A percentile compares a stretch with the other conserved stretches of the same genome.
Evolutionary conservation across 2,797 vertebrate genomes (phyloP).

Genomic region (Apodemus agrarius): DNA sequence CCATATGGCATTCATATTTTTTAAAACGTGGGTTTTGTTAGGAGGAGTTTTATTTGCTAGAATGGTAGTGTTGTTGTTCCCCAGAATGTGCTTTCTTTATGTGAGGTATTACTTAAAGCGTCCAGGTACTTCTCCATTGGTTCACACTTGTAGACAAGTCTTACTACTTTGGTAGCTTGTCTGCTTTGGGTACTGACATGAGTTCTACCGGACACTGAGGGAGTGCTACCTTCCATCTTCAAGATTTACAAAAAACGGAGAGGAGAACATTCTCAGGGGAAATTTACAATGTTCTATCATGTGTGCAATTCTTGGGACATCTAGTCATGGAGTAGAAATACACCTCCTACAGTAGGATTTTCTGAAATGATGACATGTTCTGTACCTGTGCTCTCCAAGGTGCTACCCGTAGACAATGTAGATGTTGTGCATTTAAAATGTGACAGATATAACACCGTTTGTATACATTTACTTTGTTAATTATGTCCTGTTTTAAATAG

Average conservation of each 20-base stretch:
- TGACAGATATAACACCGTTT: not conserved
- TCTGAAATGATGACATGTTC: not conserved
- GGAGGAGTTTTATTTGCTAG: conserved; percentile 42
- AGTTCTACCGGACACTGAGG: not conserved
- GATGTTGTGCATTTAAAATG: not conserved
- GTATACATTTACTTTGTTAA: not conserved
- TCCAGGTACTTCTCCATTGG: not conserved
- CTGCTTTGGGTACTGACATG: not conserved
- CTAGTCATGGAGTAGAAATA: not conserved
- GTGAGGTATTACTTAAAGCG: conserved; percentile 1
- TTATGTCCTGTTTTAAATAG: conserved; percentile 16
- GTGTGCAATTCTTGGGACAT: not conserved
- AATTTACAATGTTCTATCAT: not conserved
- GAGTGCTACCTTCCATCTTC: not conserved
- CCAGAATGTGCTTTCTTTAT: not conserved
- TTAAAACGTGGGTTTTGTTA: conserved; percentile 43
- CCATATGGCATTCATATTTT: conserved; percentile 15
- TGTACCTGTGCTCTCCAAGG: not conserved
- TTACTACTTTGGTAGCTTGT: not conserved
- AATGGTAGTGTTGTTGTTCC: not conserved
- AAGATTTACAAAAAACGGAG: not conserved
- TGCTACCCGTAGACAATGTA: not conserved
- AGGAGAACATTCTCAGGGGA: not conserved
- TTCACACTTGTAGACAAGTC: not conserved
- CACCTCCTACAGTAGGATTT: not conserved